A percentile compares a stretch with the other conserved stretches of the same genome.
Evolutionary conservation across 2,888 invertebrate species (phyloP).

Genomic region (Oligia strigilis): DNA sequence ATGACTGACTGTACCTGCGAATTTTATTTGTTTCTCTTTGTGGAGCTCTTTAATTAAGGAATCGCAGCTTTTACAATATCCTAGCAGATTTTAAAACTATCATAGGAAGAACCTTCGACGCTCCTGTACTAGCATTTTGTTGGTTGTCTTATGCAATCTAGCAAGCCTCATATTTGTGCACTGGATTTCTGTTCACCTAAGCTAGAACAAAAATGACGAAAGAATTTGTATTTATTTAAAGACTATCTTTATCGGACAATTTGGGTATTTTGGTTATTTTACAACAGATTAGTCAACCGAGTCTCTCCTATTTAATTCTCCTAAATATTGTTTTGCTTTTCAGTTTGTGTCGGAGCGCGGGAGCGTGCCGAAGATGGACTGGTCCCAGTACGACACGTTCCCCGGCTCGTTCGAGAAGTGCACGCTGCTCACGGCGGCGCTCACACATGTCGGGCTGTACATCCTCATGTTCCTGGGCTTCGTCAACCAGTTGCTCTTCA

Average conservation of each 20-base stretch:
- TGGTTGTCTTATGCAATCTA: neutral
- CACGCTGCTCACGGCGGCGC: slow-evolving; percentile 94
- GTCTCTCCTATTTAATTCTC: neutral
- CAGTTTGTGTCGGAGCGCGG: slow-evolving; percentile 44
- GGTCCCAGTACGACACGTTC: slow-evolving; percentile 80
- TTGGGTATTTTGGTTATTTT: neutral
- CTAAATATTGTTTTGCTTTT: slow-evolving; percentile 14
- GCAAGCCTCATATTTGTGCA: neutral
- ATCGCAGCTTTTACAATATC: neutral
- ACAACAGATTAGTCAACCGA: neutral
- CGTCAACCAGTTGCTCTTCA: slow-evolving; percentile 96
- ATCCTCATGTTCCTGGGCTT: slow-evolving; percentile 98
- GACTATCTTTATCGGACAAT: too few species aligned
- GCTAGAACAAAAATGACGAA: neutral
- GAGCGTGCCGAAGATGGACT: slow-evolving; percentile 76
- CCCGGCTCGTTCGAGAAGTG: slow-evolving; percentile 94
- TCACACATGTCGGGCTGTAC: slow-evolving; percentile 97
- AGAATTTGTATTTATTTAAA: neutral
- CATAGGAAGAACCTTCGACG: neutral
- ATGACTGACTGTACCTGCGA: too few species aligned
- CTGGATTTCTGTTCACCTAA: neutral
- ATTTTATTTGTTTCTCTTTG: neutral
- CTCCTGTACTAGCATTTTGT: neutral
- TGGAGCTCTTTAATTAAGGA: neutral
- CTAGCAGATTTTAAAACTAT: neutral